These are phyloP conservation scores for Chaetogeoica ovagalla DNA, from an alignment of 2,888 invertebrate species.

Conservation along the genomic window DNA sequence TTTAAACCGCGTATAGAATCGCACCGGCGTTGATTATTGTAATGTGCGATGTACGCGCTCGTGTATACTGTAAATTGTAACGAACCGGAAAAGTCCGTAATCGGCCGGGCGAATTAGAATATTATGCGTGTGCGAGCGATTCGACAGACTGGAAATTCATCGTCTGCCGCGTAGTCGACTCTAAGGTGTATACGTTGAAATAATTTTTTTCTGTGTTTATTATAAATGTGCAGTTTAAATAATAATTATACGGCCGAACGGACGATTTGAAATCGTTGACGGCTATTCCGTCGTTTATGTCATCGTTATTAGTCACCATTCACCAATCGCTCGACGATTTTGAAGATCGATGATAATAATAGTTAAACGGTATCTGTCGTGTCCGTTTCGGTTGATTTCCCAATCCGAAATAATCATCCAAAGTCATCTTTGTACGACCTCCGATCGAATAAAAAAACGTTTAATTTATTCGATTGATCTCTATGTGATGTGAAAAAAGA, in stretches of 20 bases:
- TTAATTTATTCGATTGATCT: no score
- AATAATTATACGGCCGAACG: not conserved
- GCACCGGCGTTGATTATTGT: slow-evolving; percentile 25
- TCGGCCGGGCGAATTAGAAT: slow-evolving; percentile 46
- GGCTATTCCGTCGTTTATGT: no score
- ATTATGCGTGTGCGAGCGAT: slow-evolving; percentile 16
- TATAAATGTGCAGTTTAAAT: slow-evolving; percentile 11
- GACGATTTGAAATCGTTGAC: no score
- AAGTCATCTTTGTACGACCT: no score
- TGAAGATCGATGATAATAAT: no score
- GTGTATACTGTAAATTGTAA: slow-evolving; percentile 11
- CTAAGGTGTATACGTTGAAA: not conserved
- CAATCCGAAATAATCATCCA: no score
- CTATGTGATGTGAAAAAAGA: no score
- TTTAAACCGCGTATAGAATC: slow-evolving; percentile 33
- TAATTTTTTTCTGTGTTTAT: not conserved
- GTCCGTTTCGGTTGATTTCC: no score
- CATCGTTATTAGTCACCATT: no score
- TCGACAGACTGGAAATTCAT: slow-evolving; percentile 48
- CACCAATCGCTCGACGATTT: no score
- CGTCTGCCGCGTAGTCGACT: slow-evolving; percentile 12
- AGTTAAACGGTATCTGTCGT: no score
- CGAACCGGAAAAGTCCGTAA: slow-evolving; percentile 50
- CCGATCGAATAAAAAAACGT: no score
- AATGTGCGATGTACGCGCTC: not conserved